Percentiles rank a stretch among this genome's conserved stretches.
Conservation (phyloP, 2,888 invertebrate species). For the Torymus texanus region DNA sequence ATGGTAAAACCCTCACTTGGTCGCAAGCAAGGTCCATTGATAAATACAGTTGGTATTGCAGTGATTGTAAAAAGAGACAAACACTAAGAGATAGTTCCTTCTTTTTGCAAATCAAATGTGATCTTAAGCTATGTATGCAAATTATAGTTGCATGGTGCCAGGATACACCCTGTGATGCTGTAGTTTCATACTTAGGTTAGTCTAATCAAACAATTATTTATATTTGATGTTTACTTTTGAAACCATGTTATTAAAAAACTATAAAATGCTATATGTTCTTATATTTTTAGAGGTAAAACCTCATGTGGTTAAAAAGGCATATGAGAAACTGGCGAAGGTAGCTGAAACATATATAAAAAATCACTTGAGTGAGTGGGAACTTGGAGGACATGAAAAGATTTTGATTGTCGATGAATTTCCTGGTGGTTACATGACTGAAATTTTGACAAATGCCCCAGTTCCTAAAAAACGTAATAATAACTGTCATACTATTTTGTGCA, state of each 20-base stretch:
- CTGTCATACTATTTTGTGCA: conserved; percentile 79
- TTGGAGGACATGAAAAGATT: conserved; percentile 79
- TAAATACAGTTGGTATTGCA: conserved; percentile 77
- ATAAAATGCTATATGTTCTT: too few species aligned
- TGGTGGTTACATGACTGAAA: conserved; percentile 78
- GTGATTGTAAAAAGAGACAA: conserved; percentile 74
- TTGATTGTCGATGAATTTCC: conserved; percentile 83
- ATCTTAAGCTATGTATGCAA: conserved; percentile 79
- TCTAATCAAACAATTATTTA: conserved; percentile 21
- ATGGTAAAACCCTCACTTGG: conserved; percentile 75
- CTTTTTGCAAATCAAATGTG: conserved; percentile 80
- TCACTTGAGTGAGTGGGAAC: conserved; percentile 76
- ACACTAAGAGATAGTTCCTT: conserved; percentile 78
- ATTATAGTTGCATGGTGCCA: conserved; percentile 82
- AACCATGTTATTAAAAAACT: too few species aligned
- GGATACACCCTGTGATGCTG: conserved; percentile 77
- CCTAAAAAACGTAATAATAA: conserved; percentile 77
- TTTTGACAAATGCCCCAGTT: conserved; percentile 76
- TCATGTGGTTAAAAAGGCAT: conserved; percentile 78
- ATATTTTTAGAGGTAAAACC: conserved; percentile 77
- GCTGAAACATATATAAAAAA: conserved; percentile 75
- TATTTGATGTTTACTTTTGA: background rate
- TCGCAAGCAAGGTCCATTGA: conserved; percentile 76
- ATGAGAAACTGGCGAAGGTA: conserved; percentile 78
- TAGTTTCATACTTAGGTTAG: conserved; percentile 78